Base-by-base conservation (phyloP, 2,888 invertebrate genomes). In the Endotricha flammealis region DNA sequence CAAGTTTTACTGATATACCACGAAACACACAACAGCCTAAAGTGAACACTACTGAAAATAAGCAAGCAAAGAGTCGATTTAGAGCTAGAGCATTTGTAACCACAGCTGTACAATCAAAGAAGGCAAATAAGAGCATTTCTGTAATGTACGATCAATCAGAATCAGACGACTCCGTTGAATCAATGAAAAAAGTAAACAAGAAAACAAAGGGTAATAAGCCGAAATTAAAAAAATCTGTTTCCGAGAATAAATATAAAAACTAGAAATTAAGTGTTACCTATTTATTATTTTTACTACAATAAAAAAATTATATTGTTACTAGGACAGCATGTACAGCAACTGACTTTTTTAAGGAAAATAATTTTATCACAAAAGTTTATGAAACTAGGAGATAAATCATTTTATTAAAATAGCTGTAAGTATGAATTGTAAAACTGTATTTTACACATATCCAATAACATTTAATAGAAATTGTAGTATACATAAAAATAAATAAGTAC, bases 31-130 rank as follows among this genome's bases (percentile, higher is more conserved):
- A 65, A 38, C 50, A 50, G 30, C 74, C 67, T 45, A 79, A 72
- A 57, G 37, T 48, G 1, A 66, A 47, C 20, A 55, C 54, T 30
- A 41, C 39, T 41, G 80, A 71, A 44, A 66, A 40, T 28, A 69
- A 64, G 45, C 68, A 71, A 45, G 63, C 71, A 4, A 83, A 81
- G 46, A 68, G 67, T 38, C 87, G 87, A 42, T 91, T 91, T 53
- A 88, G 89, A 53, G 90, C 90, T 48, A 77, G 89, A 39, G 90
- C 89, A 11, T 76, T 89, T 42, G 89, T 91, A 0, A 88, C 90
- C 14, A 88, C 90, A 7, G 89, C 90, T 1, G 62, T 86, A 16
- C 87, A 88, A 57, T 70, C 59, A 14, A 83, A 77, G 44, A 87
- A 83, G 53, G 48, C 54, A 32, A 55, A 52, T 32, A 77, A 69